Percentiles rank a stretch among this genome's conserved stretches.
Evolutionary conservation across 2,113 vertebrate genomes (phyloP).

Genomic region (Vidua macroura): DNA sequence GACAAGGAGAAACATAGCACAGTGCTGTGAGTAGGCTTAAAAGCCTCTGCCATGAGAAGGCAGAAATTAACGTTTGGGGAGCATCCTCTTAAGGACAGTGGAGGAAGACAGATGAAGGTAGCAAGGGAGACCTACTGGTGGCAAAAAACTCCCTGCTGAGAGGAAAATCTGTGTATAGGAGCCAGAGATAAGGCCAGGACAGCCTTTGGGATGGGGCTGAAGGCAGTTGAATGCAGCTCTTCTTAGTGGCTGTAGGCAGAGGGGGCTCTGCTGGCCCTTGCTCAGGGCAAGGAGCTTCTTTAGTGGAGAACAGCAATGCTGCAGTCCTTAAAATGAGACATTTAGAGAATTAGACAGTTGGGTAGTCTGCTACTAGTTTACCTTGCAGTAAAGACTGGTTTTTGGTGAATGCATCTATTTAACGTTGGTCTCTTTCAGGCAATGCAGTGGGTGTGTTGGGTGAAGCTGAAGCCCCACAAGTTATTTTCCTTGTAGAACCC

Average conservation of each 20-base stretch:
- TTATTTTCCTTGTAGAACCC: neutral
- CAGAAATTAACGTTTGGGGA: neutral
- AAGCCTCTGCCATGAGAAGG: neutral
- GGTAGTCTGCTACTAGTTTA: neutral
- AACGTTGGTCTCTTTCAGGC: neutral
- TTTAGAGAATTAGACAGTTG: neutral
- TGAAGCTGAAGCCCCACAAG: neutral
- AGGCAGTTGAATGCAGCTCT: neutral
- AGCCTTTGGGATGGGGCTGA: neutral
- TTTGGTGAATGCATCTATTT: neutral
- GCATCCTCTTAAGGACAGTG: neutral
- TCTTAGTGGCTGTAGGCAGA: neutral
- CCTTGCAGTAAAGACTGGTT: neutral
- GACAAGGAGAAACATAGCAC: neutral
- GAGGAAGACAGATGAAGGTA: neutral
- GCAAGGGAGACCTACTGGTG: neutral
- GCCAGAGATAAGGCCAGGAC: neutral
- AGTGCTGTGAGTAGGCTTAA: neutral
- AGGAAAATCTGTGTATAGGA: neutral
- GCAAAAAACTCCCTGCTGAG: neutral
- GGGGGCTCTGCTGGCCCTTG: neutral
- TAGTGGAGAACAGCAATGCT: neutral
- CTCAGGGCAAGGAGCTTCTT: neutral
- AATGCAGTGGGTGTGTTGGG: neutral
- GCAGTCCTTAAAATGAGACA: neutral